These are phyloP conservation scores for Aleiodes testaceus DNA, from an alignment of 2,888 invertebrate genomes.

Conservation along the genomic window DNA sequence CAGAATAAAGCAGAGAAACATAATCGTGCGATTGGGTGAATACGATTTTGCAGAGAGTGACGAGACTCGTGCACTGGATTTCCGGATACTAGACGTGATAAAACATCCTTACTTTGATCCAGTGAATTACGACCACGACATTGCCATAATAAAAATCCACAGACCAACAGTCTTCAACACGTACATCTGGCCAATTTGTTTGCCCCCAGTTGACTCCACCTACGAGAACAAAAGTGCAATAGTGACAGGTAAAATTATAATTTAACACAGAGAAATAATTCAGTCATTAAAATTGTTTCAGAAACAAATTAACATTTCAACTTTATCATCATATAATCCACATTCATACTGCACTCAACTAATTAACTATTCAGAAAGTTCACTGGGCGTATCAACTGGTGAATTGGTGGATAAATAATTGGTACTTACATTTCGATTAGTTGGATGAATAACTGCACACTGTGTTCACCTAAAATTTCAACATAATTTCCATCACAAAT, in stretches of 20 bases:
- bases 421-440: conserved; percentile 37
- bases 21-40: conserved; percentile 85
- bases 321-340: conserved; percentile 2
- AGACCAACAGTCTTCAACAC: conserved; percentile 81
- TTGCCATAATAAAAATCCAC: conserved; percentile 82
- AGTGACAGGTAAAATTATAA: conserved; percentile 76
- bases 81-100: conserved; percentile 79
- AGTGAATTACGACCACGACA: conserved; percentile 83
- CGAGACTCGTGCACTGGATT: conserved; percentile 83
- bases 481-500: conserved; percentile 1
- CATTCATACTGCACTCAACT: conserved; percentile 13
- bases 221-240: conserved; percentile 79
- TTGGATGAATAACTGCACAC: conserved; percentile 37
- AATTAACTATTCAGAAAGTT: conserved; percentile 40
- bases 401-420: conserved; percentile 31
- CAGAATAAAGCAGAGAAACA: conserved; percentile 77
- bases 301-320: not conserved
- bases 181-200: conserved; percentile 89
- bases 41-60: conserved; percentile 82
- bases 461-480: too few relatives aligned
- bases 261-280: not conserved
- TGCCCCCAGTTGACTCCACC: conserved; percentile 80
- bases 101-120: conserved; percentile 81
- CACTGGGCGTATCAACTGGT: conserved; percentile 8
- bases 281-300: not conserved